Percentiles rank a stretch among this genome's conserved stretches.
Conservation (phyloP, 1,140 invertebrate species). For the Mercenaria mercenaria region DNA sequence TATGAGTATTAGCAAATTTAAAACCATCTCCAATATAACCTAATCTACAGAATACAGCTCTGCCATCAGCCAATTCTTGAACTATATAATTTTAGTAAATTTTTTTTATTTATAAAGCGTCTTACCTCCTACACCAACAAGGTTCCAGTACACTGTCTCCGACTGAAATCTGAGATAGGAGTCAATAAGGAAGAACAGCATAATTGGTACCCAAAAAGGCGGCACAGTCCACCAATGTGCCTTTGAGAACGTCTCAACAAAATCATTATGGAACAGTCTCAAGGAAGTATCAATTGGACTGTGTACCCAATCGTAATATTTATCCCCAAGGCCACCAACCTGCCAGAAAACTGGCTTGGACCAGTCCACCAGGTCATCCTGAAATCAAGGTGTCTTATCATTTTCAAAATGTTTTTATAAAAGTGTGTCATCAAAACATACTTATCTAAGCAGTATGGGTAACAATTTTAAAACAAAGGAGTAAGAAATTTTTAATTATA, state of each 20-base stretch:
- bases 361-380: conserved; percentile 85
- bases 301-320: conserved; percentile 87
- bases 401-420: too few species aligned
- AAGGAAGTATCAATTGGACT: conserved; percentile 85
- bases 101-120: too few species aligned
- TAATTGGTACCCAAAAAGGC: conserved; percentile 85
- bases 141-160: conserved; percentile 59
- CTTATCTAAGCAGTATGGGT: too few species aligned
- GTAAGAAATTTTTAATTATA: too few species aligned
- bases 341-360: conserved; percentile 84
- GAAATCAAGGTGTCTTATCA: conserved; percentile 70
- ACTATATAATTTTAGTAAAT: too few species aligned
- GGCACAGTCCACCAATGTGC: conserved; percentile 86
- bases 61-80: too few species aligned
- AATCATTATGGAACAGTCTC: conserved; percentile 85
- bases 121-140: conserved; percentile 50
- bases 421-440: too few species aligned
- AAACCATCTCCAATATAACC: too few species aligned
- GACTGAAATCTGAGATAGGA: conserved; percentile 63
- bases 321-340: conserved; percentile 83
- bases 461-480: too few species aligned
- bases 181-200: conserved; percentile 66
- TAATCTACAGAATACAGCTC: too few species aligned
- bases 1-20: too few species aligned
- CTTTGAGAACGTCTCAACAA: conserved; percentile 85